Evolutionary conservation across 2,888 invertebrate species (phyloP).

Genomic region (Pandemis heparana): DNA sequence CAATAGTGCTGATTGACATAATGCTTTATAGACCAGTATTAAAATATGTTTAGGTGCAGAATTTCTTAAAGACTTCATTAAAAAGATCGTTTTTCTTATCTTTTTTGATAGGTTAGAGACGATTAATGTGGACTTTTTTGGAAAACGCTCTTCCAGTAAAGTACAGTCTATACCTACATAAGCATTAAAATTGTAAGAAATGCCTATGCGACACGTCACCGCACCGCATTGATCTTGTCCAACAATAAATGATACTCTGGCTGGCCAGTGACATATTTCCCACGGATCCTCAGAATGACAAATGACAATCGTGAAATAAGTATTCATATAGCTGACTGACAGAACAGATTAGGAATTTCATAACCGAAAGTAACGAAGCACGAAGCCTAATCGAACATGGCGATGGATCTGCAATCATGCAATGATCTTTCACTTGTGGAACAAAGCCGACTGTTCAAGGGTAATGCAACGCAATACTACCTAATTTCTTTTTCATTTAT

Average conservation of each 20-base stretch:
- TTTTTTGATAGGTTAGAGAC: too few species aligned
- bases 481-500: not conserved
- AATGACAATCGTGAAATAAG: constrained; percentile 26
- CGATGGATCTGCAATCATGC: not conserved
- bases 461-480: not conserved
- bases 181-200: too few species aligned
- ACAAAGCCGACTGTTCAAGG: not conserved
- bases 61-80: too few species aligned
- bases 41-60: too few species aligned
- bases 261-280: constrained; percentile 9
- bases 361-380: constrained; percentile 7
- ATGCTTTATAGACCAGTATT: too few species aligned
- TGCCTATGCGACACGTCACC: too few species aligned
- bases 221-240: not conserved
- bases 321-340: not conserved
- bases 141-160: too few species aligned
- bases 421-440: not conserved
- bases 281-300: constrained; percentile 23
- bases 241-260: not conserved
- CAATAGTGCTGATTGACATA: too few species aligned
- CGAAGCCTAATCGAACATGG: not conserved
- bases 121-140: too few species aligned
- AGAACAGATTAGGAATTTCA: constrained; percentile 10
- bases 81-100: too few species aligned
- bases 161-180: too few species aligned